Conservation (phyloP, 2,113 vertebrate species). For the Saguinus imperator region DNA sequence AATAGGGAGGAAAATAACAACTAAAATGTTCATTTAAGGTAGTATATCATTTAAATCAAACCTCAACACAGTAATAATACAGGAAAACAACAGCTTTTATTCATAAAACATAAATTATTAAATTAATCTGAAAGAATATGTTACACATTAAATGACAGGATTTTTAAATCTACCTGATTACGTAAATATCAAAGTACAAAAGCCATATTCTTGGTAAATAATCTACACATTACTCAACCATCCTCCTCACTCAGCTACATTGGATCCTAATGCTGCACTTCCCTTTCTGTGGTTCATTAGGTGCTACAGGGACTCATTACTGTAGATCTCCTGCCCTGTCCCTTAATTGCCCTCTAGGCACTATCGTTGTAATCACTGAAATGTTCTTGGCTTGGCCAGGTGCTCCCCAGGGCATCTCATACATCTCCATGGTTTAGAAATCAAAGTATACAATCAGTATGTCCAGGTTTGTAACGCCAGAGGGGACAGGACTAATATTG, state of each 20-base stretch:
- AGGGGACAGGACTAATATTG: slow-evolving; percentile 73
- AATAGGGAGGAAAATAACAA: neutral
- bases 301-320: slow-evolving; percentile 87
- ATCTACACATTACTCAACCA: slow-evolving; percentile 53
- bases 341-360: slow-evolving; percentile 90
- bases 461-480: slow-evolving; percentile 52
- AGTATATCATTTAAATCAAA: slow-evolving; percentile 38
- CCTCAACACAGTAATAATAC: slow-evolving; percentile 38
- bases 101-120: neutral
- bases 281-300: slow-evolving; percentile 86
- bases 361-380: slow-evolving; percentile 81
- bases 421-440: slow-evolving; percentile 74
- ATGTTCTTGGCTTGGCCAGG: slow-evolving; percentile 79
- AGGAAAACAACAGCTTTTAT: neutral
- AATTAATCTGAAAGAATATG: neutral
- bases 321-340: slow-evolving; percentile 86
- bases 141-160: slow-evolving; percentile 8
- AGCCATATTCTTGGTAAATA: slow-evolving; percentile 49
- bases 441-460: slow-evolving; percentile 73
- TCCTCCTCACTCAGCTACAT: slow-evolving; percentile 58
- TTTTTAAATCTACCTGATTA: slow-evolving; percentile 49
- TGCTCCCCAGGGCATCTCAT: slow-evolving; percentile 77
- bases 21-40: neutral
- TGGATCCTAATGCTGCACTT: slow-evolving; percentile 77
- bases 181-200: slow-evolving; percentile 31